Percentiles rank a stretch among this genome's conserved stretches.
These are phyloP conservation scores for Trematomus loennbergii DNA, from an alignment of 2,113 vertebrate species.

Conservation along the genomic window DNA sequence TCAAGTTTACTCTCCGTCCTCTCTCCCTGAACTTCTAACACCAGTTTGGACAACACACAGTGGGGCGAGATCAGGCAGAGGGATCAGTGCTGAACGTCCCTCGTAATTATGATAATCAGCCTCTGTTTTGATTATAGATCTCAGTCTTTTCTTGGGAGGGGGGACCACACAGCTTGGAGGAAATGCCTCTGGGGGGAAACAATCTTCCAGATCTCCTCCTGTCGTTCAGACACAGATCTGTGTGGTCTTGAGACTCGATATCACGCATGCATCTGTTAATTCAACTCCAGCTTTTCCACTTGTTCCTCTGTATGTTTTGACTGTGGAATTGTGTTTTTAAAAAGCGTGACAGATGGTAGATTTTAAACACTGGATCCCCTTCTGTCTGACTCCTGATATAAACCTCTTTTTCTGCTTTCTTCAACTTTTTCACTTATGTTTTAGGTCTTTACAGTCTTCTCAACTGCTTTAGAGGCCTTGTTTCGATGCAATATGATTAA, in stretches of 20 bases:
- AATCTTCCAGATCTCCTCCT: conserved; percentile 11
- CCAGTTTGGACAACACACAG: conserved; percentile 15
- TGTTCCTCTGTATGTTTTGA: conserved; percentile 2
- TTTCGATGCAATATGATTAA: not conserved
- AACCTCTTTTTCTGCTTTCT: no score
- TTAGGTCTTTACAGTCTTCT: not conserved
- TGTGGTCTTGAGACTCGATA: conserved; percentile 28
- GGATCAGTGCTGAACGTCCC: conserved; percentile 18
- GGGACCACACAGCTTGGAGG: conserved; percentile 63
- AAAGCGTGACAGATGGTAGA: not conserved
- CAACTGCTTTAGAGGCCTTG: not conserved
- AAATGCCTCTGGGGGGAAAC: conserved; percentile 16
- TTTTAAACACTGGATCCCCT: not conserved
- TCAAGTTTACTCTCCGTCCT: not conserved
- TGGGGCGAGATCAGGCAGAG: conserved; percentile 4
- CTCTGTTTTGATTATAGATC: conserved; percentile 41
- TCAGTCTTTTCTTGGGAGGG: not conserved
- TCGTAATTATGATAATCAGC: conserved; percentile 33
- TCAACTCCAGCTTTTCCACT: not conserved
- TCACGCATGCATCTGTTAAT: not conserved
- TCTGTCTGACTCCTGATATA: not conserved
- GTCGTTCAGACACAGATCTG: conserved; percentile 8
- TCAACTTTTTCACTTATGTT: not conserved
- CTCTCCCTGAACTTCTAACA: conserved; percentile 1
- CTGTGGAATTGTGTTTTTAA: not conserved